Conservation (phyloP, 2,113 vertebrate genomes). For the Hippocampus abdominalis region DNA sequence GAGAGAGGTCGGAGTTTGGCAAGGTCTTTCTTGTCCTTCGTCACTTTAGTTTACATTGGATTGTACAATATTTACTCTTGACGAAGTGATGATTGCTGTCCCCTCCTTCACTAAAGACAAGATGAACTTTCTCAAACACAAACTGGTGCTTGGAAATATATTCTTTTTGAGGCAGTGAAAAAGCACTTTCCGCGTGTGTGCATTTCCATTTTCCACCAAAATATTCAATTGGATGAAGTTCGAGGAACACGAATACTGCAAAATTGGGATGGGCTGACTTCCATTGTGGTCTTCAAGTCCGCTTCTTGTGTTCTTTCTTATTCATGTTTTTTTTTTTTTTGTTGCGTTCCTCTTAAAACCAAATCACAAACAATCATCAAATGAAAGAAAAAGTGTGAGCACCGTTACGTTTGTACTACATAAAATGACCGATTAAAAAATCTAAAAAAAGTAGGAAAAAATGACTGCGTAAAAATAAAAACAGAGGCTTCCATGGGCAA, state of each 20-base stretch:
- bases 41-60: conserved; percentile 48
- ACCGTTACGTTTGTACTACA: conserved; percentile 89
- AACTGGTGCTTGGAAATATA: conserved; percentile 52
- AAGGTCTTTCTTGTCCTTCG: conserved; percentile 46
- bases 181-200: conserved; percentile 84
- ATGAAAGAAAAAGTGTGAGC: conserved; percentile 82
- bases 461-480: conserved; percentile 80
- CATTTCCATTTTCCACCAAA: conserved; percentile 77
- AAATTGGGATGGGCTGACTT: conserved; percentile 62
- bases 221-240: conserved; percentile 82
- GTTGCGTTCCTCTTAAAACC: conserved; percentile 48
- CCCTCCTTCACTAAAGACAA: conserved; percentile 69
- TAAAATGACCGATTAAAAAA: conserved; percentile 67
- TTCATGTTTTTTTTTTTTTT: conserved; percentile 22
- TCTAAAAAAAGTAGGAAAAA: conserved; percentile 62
- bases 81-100: conserved; percentile 79
- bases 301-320: conserved; percentile 36
- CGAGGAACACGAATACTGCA: conserved; percentile 88
- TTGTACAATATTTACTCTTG: conserved; percentile 53
- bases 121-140: conserved; percentile 75
- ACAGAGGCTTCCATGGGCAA: conserved; percentile 80
- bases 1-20: conserved; percentile 73
- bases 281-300: conserved; percentile 73
- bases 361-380: conserved; percentile 49
- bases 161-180: conserved; percentile 91